A percentile compares a stretch with the other conserved stretches of the same genome.
Evolutionary conservation across 2,113 vertebrate species (phyloP).

Genomic region (Lethenteron reissneri): DNA sequence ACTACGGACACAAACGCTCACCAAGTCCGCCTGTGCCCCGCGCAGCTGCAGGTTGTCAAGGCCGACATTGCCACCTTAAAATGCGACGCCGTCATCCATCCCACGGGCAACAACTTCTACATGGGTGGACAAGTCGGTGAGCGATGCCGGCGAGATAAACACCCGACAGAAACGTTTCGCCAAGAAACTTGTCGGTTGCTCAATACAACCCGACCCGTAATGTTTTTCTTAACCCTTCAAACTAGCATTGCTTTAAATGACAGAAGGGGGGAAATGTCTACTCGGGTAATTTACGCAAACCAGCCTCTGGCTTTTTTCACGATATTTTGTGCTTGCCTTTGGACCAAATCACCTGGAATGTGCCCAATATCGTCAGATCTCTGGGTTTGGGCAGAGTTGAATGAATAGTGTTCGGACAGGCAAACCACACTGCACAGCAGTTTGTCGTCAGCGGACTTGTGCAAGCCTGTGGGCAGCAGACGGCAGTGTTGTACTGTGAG

Average conservation of each 20-base stretch:
- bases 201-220: too few relatives aligned
- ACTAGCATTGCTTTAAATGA: too few relatives aligned
- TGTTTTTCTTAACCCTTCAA: too few relatives aligned
- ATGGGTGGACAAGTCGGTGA: conserved; percentile 99
- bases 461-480: conserved; percentile 16
- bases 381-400: conserved; percentile 20
- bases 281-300: too few relatives aligned
- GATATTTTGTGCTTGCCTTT: conserved; percentile 14
- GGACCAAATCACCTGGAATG: conserved; percentile 19
- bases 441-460: conserved; percentile 19
- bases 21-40: too few relatives aligned
- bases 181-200: too few relatives aligned
- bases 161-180: too few relatives aligned
- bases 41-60: conserved; percentile 99
- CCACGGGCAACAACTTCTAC: conserved; percentile 95
- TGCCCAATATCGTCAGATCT: conserved; percentile 26
- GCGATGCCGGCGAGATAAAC: background rate
- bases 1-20: too few relatives aligned
- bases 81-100: conserved; percentile 98
- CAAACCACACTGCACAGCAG: conserved; percentile 34
- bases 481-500: conserved; percentile 14
- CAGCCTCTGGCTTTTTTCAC: too few relatives aligned
- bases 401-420: conserved; percentile 25
- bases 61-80: conserved; percentile 96
- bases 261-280: too few relatives aligned